phyloP scores from a whole-genome alignment of 1,140 invertebrate genomes.

The Metaphire vulgaris region DNA sequence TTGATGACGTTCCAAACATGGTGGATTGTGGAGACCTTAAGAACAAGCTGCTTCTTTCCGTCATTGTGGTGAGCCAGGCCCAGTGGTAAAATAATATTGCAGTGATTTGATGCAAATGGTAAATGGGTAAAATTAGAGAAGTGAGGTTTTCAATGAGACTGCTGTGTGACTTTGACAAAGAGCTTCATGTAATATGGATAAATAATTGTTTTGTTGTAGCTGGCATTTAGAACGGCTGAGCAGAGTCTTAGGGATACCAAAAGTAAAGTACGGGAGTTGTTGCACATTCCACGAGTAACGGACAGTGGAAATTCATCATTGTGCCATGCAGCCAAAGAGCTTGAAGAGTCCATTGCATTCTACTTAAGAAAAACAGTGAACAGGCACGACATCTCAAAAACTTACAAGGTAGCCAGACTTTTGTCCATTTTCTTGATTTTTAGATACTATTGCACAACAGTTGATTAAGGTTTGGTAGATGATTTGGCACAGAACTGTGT shows the following conservation, averaged over 20 bases:
- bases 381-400: conserved; percentile 57
- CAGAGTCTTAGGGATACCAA: conserved; percentile 54
- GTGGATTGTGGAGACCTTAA: conserved; percentile 76
- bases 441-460: no score
- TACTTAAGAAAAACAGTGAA: conserved; percentile 57
- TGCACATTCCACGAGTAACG: conserved; percentile 53
- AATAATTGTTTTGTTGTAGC: no score
- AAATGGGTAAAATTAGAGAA: no score
- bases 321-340: conserved; percentile 41
- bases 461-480: no score
- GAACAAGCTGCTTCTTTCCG: conserved; percentile 85
- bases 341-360: conserved; percentile 54
- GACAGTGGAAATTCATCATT: conserved; percentile 4
- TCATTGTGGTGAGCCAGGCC: conserved; percentile 80
- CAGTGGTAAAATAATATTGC: no score
- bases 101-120: no score
- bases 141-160: no score
- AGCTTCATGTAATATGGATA: no score
- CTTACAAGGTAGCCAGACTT: conserved; percentile 58
- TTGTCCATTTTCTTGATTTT: no score
- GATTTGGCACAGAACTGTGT: no score
- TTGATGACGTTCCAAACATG: conserved; percentile 69
- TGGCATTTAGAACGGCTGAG: conserved; percentile 59
- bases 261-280: conserved; percentile 53
- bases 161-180: no score